Evolutionary conservation across 2,113 vertebrate genomes (phyloP), one percentile per base, ranked within the genome.

Genomic region (Narcine bancroftii): DNA sequence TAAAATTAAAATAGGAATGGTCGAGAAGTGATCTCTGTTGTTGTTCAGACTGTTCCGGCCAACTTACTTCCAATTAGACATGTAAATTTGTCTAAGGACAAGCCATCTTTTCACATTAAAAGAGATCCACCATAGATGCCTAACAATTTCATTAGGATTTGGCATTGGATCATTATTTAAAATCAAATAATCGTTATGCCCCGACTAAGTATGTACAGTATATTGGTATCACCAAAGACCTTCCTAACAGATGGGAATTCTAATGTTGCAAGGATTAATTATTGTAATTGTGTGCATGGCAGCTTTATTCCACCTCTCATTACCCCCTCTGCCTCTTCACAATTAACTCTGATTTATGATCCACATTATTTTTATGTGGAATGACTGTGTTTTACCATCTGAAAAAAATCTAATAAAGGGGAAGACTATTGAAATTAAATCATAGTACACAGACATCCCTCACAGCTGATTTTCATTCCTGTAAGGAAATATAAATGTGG

Each of bases 251-350:
- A 91, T 69, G 89, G 63, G 36, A 91, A 69, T 69, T 69, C 89
- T 91, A 91, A 91, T 91, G 63, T 69, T 91, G 89, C 89, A 91
- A 91, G 89, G 89, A 91, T 91, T 91, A 91, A 91, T 91, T 91
- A 91, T 91, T 69, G 63, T 69, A 91, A 91, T 91, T 91, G 63
- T 91, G 65, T 91, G 89, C 39, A 91, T 69, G 89, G 89, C 89
- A 91, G 89, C 89, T 91, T 91, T 91, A 91, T 91, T 91, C 89
- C 89, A 91, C 89, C 89, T 91, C 89, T 91, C 89, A 91, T 91
- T 91, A 91, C 89, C 89, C 89, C 89, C 89, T 91, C 63, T 91
- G 89, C 89, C 89, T 91, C 89, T 91, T 91, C 89, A 91, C 89
- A 91, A 91, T 91, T 91, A 91, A 91, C 39, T 69, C 63, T 91